Base-by-base conservation (phyloP, 2,113 vertebrate genomes). In the Chloroceryle aenea region DNA sequence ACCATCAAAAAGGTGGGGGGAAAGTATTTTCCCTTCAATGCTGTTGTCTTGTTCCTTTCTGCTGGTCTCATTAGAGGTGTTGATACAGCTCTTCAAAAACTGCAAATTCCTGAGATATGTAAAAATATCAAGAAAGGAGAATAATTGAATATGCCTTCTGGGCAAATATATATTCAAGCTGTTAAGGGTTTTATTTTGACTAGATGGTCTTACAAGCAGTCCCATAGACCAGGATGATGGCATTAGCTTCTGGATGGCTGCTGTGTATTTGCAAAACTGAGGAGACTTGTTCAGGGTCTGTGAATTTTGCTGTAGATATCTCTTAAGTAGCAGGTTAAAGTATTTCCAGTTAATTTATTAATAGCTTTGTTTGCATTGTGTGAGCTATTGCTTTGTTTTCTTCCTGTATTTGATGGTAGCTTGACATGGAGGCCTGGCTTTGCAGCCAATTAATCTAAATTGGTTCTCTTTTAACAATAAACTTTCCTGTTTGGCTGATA, bases 401-500 rank as follows among this genome's bases (percentile, higher is more conserved):
- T 96, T 96, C 90, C 85, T 96, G 72, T 85, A 64, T 86, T 96
- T 90, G 40, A 53, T 87, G 16, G 40, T 61, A 25, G 36, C 63
- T 90, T 96, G 92, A 96, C 62, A 84, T 42, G 36, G 68, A 92
- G 68, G 72, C 52, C 27, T 86, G 73, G 53, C 25, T 90, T 84
- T 61, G 25, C 12, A 61, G 56, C 74, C 48, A 82, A 7, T 90
- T 93, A 81, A 87, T 95, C 89, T 96, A 92, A 97, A 95, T 92
- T 92, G 77, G 55, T 85, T 96, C 63, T 94, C 47, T 92, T 85
- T 87, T 85, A 95, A 94, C 90, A 94, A 93, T 89, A 89, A 93
- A 92, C 42, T 91, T 97, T 96, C 95, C 94, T 89, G 86, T 95
- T 95, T 91, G 85, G 38, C 89, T 1, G 62, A 82, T 92, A 91